A percentile compares a stretch with the other conserved stretches of the same genome.
phyloP scores from a whole-genome alignment of 2,113 vertebrate genomes.

The Sciurus niger region DNA sequence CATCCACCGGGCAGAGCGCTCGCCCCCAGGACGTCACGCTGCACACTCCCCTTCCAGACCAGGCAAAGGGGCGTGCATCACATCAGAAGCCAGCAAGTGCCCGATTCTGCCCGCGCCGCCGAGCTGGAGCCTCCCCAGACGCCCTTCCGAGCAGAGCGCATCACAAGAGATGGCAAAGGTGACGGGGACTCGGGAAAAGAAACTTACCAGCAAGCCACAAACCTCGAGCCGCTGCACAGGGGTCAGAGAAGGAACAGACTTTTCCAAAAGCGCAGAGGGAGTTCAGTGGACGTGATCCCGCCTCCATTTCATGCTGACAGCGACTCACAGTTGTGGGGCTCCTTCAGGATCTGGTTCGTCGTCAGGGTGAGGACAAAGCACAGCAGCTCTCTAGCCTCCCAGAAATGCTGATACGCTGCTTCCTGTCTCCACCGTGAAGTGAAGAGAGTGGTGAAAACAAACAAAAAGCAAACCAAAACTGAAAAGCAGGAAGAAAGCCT shows the following conservation, averaged over 20 bases:
- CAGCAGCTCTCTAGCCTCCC: not conserved
- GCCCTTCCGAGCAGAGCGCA: not conserved
- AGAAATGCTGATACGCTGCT: not conserved
- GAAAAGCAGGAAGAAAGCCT: not conserved
- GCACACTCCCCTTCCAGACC: not conserved
- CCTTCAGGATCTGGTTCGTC: not conserved
- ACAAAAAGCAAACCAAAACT: not conserved
- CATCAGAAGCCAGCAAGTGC: not conserved
- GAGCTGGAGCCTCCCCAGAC: not conserved
- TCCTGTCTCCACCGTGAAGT: not conserved
- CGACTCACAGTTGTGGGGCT: not conserved
- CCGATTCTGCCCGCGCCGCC: not conserved
- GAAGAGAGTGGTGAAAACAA: not conserved
- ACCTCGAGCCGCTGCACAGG: not conserved
- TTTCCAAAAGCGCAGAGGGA: not conserved
- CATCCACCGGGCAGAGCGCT: not conserved
- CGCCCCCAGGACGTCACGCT: not conserved
- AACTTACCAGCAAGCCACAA: not conserved
- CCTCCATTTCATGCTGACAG: not conserved
- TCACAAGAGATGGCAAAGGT: not conserved
- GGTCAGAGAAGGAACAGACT: not conserved
- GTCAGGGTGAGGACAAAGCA: not conserved
- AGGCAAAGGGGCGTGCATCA: not conserved
- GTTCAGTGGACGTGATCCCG: not conserved
- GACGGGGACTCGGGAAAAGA: not conserved